Percentiles rank a stretch among this genome's conserved stretches.
Evolutionary conservation across 30 jellyfish, hydroid and myxozoan genomes (phyloP).

Genomic region (Morbakka virulenta): DNA sequence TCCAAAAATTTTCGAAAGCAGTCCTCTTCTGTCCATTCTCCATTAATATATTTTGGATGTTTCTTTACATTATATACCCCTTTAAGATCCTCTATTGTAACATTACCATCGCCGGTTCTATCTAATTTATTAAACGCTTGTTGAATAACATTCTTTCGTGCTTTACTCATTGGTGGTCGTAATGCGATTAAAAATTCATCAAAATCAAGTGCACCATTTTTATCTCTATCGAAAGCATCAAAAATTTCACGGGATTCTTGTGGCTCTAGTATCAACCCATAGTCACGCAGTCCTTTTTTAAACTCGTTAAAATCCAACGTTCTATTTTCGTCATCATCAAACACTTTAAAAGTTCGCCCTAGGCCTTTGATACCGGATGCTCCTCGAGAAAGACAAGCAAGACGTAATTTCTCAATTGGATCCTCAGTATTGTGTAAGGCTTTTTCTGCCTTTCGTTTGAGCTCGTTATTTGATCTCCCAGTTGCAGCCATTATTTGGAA

Average conservation of each 20-base stretch:
- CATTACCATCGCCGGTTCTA: conserved; percentile 82
- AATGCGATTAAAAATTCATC: conserved; percentile 77
- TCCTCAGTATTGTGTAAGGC: conserved; percentile 62
- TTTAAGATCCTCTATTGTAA: conserved; percentile 73
- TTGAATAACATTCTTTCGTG: conserved; percentile 61
- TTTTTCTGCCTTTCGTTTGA: conserved; percentile 76
- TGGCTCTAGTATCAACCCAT: conserved; percentile 73
- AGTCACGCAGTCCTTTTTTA: conserved; percentile 83
- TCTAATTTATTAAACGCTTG: conserved; percentile 83
- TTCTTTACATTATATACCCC: conserved; percentile 85
- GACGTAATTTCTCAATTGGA: conserved; percentile 83
- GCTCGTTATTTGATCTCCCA: conserved; percentile 73
- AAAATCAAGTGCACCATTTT: conserved; percentile 67
- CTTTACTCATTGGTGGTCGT: conserved; percentile 85
- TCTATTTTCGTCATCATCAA: conserved; percentile 87
- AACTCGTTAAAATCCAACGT: conserved; percentile 68
- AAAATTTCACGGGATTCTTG: conserved; percentile 75
- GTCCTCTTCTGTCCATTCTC: conserved; percentile 85
- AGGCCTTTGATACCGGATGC: conserved; percentile 92
- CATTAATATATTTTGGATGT: conserved; percentile 82
- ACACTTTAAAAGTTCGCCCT: conserved; percentile 76
- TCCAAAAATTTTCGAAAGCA: conserved; percentile 80
- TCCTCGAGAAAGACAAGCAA: conserved; percentile 90
- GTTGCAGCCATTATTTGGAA: conserved; percentile 98
- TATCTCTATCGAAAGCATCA: conserved; percentile 85